Percentiles rank a stretch among this genome's conserved stretches.
These are phyloP conservation scores for Astreopora myriophthalma DNA, from an alignment of 64 coral and sea anemone genomes.

Conservation along the genomic window DNA sequence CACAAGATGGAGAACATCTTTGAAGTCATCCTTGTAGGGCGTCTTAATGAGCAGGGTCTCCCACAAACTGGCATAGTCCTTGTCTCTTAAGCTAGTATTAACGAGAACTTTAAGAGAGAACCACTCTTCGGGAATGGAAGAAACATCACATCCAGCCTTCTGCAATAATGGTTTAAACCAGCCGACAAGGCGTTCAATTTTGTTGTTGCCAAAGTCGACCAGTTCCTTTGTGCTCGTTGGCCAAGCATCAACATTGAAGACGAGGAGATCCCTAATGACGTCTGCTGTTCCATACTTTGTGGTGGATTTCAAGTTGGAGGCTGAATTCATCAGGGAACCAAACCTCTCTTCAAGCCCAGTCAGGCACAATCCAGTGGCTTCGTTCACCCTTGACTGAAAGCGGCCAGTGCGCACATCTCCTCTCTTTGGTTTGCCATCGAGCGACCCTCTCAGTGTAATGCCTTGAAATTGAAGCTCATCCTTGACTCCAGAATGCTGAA, in stretches of 20 bases:
- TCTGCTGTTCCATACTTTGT: not conserved
- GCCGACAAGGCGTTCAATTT: conserved; percentile 4
- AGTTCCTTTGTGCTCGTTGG: conserved; percentile 18
- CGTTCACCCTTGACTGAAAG: not conserved
- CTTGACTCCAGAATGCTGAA: conserved; percentile 4
- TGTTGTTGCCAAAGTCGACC: conserved; percentile 32
- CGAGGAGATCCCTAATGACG: conserved; percentile 12
- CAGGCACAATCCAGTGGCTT: conserved; percentile 22
- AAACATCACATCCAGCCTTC: conserved; percentile 25
- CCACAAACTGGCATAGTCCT: conserved; percentile 42
- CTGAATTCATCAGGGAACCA: conserved; percentile 5
- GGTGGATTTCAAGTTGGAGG: not conserved
- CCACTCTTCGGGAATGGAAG: conserved; percentile 38
- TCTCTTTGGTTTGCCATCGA: not conserved
- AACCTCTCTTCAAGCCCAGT: conserved; percentile 37
- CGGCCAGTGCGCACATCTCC: not conserved
- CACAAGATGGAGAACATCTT: conserved; percentile 47
- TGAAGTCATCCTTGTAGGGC: conserved; percentile 21
- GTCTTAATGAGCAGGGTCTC: conserved; percentile 30
- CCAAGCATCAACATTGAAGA: conserved; percentile 53
- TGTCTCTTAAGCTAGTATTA: conserved; percentile 34
- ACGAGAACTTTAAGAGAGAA: conserved; percentile 54
- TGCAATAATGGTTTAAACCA: conserved; percentile 19
- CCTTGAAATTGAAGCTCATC: not conserved
- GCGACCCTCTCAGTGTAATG: not conserved